Evolutionary conservation across 2,888 invertebrate species (phyloP), one percentile per base, ranked within the genome.

Genomic region (Rhagophthalmus giganteus): DNA sequence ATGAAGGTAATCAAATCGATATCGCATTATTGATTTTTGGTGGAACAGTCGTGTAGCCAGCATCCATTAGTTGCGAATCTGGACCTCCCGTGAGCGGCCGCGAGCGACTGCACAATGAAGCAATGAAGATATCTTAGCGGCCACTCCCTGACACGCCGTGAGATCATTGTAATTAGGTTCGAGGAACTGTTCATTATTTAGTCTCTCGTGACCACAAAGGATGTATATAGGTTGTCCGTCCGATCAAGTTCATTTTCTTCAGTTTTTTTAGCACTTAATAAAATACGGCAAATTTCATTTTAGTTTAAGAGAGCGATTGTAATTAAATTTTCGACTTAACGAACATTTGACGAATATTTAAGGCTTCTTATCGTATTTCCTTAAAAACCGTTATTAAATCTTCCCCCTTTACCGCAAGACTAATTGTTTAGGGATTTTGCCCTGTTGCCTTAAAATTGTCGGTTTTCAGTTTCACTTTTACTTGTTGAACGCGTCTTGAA

Each of bases 61-160:
- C 42, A 52, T 58, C 50, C 53, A 52, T 52, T 52, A 57, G 41
- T 48, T 57, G 62, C 62, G 58, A 61, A 62, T 60, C 58, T 61
- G 60, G 70, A 69, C 70, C 71, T 67, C 70, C 71, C 67, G 62
- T 67, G 64, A 66, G 63, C 62, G 55, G 68, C 71, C 67, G 60
- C 59, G 56, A 65, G 68, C 66, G 65, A 67, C 65, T 61, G 54
- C 63, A 69, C 69, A 66, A 71, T 71, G 69, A 71, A 72, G 72
- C 69, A 66, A 72, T 72, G 69, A 71, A 72, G 72, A 71, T 71
- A 71, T 72, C 70, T 70, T 58, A 55, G 55, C 60, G 58, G 59
- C 67, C 69, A 67, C 67, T 66, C 67, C 69, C 67, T 57, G 59
- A 51, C 55, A 59, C 64, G 63, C 64, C 66, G 66, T 67, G 66